Conservation (phyloP, 2,113 vertebrate genomes). For the Peromyscus leucopus region DNA sequence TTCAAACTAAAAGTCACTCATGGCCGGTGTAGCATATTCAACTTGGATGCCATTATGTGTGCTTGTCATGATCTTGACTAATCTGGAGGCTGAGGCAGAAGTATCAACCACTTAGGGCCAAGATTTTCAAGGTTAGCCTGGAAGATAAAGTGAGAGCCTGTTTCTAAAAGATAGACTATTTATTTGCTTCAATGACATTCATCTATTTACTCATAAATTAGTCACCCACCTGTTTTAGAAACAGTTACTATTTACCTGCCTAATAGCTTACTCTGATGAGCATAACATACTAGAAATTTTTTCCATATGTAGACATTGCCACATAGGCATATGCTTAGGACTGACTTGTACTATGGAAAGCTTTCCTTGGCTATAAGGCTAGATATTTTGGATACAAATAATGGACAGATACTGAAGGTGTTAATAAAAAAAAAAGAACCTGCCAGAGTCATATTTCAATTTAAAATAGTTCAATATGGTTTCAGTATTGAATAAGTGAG, state of each 20-base stretch:
- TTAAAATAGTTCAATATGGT: not conserved
- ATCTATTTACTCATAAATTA: not conserved
- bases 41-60: not conserved
- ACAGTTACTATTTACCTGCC: not conserved
- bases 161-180: not conserved
- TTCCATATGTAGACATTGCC: not conserved
- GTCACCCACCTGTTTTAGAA: not conserved
- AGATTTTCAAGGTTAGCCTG: not conserved
- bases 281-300: not conserved
- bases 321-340: not conserved
- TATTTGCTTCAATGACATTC: not conserved
- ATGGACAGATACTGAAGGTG: not conserved
- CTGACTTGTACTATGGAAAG: not conserved
- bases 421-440: not conserved
- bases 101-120: not conserved
- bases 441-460: not conserved
- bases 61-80: not conserved
- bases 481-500: not conserved
- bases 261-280: not conserved
- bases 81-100: not conserved
- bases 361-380: not conserved
- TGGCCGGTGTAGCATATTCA: not conserved
- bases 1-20: not conserved
- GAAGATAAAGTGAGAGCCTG: not conserved
- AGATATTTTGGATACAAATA: not conserved